phyloP scores from a whole-genome alignment of 2,113 vertebrate genomes.

The Cyprinodon tularosa region DNA sequence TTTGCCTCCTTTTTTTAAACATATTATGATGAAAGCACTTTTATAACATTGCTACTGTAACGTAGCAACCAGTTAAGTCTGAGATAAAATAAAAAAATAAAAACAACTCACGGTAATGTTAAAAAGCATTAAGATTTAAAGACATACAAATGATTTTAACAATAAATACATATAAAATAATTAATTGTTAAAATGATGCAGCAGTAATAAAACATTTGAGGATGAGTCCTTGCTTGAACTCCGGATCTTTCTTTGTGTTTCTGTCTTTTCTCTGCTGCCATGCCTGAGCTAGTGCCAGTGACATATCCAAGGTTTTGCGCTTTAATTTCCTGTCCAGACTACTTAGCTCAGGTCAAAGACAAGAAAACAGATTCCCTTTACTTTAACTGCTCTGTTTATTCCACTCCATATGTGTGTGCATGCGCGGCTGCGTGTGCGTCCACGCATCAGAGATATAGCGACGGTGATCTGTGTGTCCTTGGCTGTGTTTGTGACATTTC shows the following conservation, averaged over 20 bases:
- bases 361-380: constrained; percentile 58
- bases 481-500: constrained; percentile 67
- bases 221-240: constrained; percentile 7
- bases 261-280: constrained; percentile 48
- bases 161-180: too few relatives aligned
- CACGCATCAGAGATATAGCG: constrained; percentile 52
- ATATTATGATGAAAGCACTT: background rate
- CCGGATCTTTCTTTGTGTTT: constrained; percentile 6
- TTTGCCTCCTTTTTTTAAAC: background rate
- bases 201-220: constrained; percentile 4
- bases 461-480: constrained; percentile 49
- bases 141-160: too few relatives aligned
- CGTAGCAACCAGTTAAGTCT: background rate
- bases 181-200: background rate
- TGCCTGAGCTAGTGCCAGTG: constrained; percentile 40
- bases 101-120: background rate
- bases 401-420: constrained; percentile 41
- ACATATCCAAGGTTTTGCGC: constrained; percentile 53
- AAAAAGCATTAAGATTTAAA: constrained; percentile 1
- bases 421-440: constrained; percentile 52
- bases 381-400: constrained; percentile 38
- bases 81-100: background rate
- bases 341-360: constrained; percentile 59
- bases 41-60: background rate
- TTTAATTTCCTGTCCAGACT: constrained; percentile 78